A percentile compares a stretch with the other conserved stretches of the same genome.
These are phyloP conservation scores for Enteromius argenteus DNA, from an alignment of 2,797 vertebrate species.

Conservation along the genomic window DNA sequence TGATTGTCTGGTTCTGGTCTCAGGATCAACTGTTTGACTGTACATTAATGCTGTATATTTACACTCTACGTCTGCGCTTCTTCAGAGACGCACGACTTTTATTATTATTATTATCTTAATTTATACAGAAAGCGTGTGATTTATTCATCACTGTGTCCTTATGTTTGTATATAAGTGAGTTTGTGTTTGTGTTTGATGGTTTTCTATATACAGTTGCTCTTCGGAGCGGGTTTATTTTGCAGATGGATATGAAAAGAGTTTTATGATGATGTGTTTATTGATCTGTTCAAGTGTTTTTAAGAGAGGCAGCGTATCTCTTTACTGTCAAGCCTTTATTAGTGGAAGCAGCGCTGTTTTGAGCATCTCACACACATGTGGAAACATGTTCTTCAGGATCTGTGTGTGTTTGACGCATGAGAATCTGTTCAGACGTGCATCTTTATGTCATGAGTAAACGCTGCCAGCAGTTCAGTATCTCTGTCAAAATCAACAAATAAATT, in stretches of 20 bases:
- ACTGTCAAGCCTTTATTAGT: background rate
- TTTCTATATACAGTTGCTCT: background rate
- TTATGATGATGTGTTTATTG: background rate
- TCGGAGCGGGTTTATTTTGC: background rate
- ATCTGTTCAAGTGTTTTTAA: background rate
- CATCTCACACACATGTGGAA: background rate
- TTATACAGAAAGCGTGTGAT: background rate
- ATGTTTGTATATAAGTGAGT: background rate
- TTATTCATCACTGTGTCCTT: no score
- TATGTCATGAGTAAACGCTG: background rate
- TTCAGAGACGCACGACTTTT: background rate
- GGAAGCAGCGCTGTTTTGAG: no score
- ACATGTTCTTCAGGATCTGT: background rate
- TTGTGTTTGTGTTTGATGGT: background rate
- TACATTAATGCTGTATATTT: background rate
- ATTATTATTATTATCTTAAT: slow-evolving; percentile 4
- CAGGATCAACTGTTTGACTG: background rate
- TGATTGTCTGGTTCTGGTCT: background rate
- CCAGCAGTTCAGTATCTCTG: background rate
- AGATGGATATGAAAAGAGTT: background rate
- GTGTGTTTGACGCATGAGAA: background rate
- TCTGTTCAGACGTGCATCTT: slow-evolving; percentile 10
- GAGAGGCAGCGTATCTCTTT: background rate
- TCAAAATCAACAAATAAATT: slow-evolving; percentile 6
- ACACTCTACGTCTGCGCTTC: background rate